These are phyloP conservation scores for Himalopsyche anomala DNA, from an alignment of 2,888 invertebrate genomes.

Conservation along the genomic window DNA sequence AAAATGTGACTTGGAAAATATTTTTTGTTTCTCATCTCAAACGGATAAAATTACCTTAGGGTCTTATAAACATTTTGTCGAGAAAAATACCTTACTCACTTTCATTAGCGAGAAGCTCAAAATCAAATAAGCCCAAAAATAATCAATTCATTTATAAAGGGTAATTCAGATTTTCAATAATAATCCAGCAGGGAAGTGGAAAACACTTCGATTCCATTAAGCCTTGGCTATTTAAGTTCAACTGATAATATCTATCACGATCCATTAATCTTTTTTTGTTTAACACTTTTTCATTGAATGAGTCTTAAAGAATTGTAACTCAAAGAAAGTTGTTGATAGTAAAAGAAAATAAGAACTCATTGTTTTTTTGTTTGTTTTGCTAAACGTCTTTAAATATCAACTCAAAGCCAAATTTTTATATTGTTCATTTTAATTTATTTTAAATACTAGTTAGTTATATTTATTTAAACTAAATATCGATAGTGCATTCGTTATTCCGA, in stretches of 20 bases:
- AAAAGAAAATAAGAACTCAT: neutral
- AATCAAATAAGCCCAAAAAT: neutral
- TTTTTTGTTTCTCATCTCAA: neutral
- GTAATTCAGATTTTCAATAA: conserved; percentile 10
- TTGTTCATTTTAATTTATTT: neutral
- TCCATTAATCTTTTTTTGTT: conserved; percentile 36
- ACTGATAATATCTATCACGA: conserved; percentile 26
- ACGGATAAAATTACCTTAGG: conserved; percentile 12
- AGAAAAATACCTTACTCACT: neutral
- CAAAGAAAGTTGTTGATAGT: neutral
- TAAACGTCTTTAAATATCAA: neutral
- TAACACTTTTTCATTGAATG: neutral
- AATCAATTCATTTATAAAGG: conserved; percentile 9
- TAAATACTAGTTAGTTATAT: too few relatives aligned
- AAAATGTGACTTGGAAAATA: conserved; percentile 21
- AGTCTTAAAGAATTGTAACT: neutral
- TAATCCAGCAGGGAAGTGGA: neutral
- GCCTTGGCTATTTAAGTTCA: conserved; percentile 1
- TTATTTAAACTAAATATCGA: too few relatives aligned
- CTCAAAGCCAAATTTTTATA: neutral
- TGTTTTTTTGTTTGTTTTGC: neutral
- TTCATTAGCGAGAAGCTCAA: conserved; percentile 12
- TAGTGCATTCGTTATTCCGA: too few relatives aligned
- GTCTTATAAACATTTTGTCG: neutral
- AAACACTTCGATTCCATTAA: conserved; percentile 32